Percentiles rank a stretch among this genome's conserved stretches.
These are phyloP conservation scores for Suricata suricatta DNA, from an alignment of 2,113 vertebrate species.

Conservation along the genomic window DNA sequence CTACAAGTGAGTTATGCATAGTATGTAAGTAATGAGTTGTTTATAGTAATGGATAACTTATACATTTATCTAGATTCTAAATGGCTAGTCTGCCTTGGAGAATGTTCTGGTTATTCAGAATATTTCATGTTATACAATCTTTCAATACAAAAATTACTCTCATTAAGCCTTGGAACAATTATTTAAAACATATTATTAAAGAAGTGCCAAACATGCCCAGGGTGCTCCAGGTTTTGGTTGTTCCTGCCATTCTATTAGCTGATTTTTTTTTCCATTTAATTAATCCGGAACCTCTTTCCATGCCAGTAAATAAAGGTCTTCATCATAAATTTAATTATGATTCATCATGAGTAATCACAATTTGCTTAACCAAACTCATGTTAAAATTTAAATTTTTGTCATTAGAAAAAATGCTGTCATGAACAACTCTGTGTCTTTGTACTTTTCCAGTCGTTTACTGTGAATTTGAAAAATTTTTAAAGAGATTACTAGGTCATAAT, in stretches of 20 bases:
- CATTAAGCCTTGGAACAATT: background rate
- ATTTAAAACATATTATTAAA: background rate
- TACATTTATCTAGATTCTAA: background rate
- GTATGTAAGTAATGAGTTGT: background rate
- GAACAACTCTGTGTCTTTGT: background rate
- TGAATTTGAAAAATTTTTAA: slow-evolving; percentile 16
- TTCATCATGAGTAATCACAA: background rate
- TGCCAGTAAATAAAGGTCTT: background rate
- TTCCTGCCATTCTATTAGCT: background rate
- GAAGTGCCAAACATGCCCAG: background rate
- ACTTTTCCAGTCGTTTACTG: background rate
- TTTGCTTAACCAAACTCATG: background rate
- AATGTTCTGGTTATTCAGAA: background rate
- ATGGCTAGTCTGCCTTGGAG: background rate
- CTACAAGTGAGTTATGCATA: background rate
- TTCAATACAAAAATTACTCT: background rate
- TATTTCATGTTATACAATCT: background rate
- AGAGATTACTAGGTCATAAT: background rate
- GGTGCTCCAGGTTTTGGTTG: background rate
- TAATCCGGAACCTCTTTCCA: background rate
- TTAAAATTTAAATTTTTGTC: background rate
- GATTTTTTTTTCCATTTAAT: background rate
- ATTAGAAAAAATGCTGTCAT: background rate
- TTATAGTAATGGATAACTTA: background rate
- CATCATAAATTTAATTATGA: slow-evolving; percentile 6